Percentiles rank a stretch among this genome's conserved stretches.
These are phyloP conservation scores for Rhamphomyia laevipes DNA, from an alignment of 2,888 invertebrate genomes.

Conservation along the genomic window DNA sequence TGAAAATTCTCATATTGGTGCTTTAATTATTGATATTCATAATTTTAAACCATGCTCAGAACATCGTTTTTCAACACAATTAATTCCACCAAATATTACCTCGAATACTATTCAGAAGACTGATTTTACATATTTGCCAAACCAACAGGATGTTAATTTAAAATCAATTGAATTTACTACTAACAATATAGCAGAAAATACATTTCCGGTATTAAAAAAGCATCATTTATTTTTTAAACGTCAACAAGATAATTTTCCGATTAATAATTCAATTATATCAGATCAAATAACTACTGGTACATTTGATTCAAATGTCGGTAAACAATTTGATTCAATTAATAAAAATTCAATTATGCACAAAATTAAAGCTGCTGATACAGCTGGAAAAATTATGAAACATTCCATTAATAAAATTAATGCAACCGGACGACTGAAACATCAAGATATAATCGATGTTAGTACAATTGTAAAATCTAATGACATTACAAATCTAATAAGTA, in stretches of 20 bases:
- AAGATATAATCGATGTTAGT: constrained; percentile 19
- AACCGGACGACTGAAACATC: constrained; percentile 17
- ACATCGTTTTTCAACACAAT: constrained; percentile 17
- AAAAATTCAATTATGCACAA: constrained; percentile 21
- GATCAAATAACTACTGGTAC: neutral
- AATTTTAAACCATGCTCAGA: constrained; percentile 29
- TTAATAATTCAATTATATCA: constrained; percentile 16
- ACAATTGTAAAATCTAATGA: constrained; percentile 19
- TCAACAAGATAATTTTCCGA: constrained; percentile 33
- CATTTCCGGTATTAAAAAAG: constrained; percentile 32
- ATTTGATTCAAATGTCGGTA: no score
- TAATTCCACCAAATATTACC: constrained; percentile 7
- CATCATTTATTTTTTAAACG: constrained; percentile 36
- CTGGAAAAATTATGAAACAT: constrained; percentile 24
- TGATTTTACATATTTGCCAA: neutral
- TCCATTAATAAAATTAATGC: constrained; percentile 22
- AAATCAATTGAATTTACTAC: constrained; percentile 4
- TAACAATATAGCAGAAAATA: constrained; percentile 9
- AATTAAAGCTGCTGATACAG: constrained; percentile 19
- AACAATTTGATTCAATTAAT: neutral
- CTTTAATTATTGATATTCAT: constrained; percentile 29
- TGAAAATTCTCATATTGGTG: constrained; percentile 21
- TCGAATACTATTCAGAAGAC: neutral
- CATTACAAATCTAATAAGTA: constrained; percentile 14
- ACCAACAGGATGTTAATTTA: neutral